phyloP scores from a whole-genome alignment of 2,797 vertebrate genomes.

The Enteromius treurensis region DNA sequence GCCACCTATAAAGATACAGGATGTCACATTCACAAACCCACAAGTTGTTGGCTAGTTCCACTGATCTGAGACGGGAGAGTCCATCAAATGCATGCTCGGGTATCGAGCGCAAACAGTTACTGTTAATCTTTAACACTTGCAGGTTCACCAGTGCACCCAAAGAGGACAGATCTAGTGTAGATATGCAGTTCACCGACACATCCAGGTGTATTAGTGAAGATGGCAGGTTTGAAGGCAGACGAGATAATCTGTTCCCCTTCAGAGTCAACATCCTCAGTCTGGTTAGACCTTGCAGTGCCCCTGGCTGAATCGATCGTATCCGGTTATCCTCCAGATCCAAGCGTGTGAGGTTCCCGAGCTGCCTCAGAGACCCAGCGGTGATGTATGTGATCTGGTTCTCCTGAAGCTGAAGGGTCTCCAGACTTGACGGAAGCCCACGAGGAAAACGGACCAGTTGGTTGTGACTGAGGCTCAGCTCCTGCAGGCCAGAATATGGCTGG shows the following conservation, averaged over 20 bases:
- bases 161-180: slow-evolving; percentile 70
- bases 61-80: slow-evolving; percentile 69
- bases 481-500: slow-evolving; percentile 71
- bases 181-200: slow-evolving; percentile 80
- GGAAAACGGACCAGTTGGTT: slow-evolving; percentile 78
- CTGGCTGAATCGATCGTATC: slow-evolving; percentile 77
- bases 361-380: slow-evolving; percentile 72
- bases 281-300: slow-evolving; percentile 71
- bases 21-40: slow-evolving; percentile 82
- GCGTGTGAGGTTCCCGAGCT: slow-evolving; percentile 77
- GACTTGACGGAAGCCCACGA: slow-evolving; percentile 77
- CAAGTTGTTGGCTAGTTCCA: slow-evolving; percentile 75
- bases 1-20: slow-evolving; percentile 79
- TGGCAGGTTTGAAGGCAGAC: slow-evolving; percentile 73
- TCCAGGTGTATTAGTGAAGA: slow-evolving; percentile 76
- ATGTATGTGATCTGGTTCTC: slow-evolving; percentile 82
- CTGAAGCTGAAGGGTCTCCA: slow-evolving; percentile 79
- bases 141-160: slow-evolving; percentile 75
- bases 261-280: slow-evolving; percentile 74
- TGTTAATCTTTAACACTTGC: slow-evolving; percentile 79
- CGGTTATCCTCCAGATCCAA: slow-evolving; percentile 80
- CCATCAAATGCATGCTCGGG: slow-evolving; percentile 76
- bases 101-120: slow-evolving; percentile 79
- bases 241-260: slow-evolving; percentile 75
- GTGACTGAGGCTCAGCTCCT: slow-evolving; percentile 81